phyloP scores from a whole-genome alignment of 2,113 vertebrate genomes.

The Sinocyclocheilus grahami region DNA sequence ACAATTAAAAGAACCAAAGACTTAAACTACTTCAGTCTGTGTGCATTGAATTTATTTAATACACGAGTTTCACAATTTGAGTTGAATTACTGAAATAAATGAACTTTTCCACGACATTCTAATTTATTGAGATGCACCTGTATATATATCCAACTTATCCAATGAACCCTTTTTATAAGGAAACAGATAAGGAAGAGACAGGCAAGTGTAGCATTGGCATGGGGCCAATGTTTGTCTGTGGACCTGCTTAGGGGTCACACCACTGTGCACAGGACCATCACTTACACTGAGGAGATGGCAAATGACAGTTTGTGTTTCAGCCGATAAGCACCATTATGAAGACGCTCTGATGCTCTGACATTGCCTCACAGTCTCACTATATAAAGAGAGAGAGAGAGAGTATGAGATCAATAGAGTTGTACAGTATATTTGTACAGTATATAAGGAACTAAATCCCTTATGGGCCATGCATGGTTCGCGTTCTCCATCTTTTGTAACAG shows the following conservation, averaged over 20 bases:
- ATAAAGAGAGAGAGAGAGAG: background rate
- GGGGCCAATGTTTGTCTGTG: slow-evolving; percentile 17
- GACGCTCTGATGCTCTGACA: slow-evolving; percentile 6
- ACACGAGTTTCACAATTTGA: no score
- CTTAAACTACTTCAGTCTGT: no score
- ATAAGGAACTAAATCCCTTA: background rate
- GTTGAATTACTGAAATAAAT: no score
- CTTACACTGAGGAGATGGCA: slow-evolving; percentile 61
- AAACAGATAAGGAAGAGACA: slow-evolving; percentile 12
- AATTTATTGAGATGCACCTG: no score
- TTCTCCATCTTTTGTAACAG: background rate
- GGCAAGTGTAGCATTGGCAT: background rate
- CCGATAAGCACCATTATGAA: slow-evolving; percentile 51
- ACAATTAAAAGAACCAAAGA: no score
- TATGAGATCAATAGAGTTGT: background rate
- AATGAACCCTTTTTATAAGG: background rate
- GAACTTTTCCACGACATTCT: no score
- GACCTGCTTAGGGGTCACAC: slow-evolving; percentile 26
- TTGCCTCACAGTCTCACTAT: background rate
- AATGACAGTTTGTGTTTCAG: slow-evolving; percentile 64
- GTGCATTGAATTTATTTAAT: no score
- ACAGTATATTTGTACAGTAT: background rate
- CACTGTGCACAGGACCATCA: slow-evolving; percentile 7
- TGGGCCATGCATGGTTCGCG: no score
- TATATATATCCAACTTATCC: background rate